phyloP scores from a whole-genome alignment of 2,113 vertebrate species.

The Ramphastos sulfuratus region DNA sequence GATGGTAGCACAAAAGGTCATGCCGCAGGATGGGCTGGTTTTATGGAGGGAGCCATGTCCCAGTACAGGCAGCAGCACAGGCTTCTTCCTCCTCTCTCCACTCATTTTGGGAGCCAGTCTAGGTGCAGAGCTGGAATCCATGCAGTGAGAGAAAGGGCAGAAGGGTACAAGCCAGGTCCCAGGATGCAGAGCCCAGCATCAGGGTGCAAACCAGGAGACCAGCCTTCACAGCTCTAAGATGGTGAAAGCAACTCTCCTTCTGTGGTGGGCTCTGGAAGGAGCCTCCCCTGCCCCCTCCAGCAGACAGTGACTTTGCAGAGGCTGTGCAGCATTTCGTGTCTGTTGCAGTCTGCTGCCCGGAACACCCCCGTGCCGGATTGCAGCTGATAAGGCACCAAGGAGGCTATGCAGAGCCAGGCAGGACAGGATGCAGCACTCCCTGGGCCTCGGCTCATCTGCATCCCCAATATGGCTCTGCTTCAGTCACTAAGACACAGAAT shows the following conservation, averaged over 20 bases:
- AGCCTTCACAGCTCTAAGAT: accelerated
- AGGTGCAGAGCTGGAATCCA: accelerated
- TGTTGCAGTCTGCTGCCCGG: not conserved
- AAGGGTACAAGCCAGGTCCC: not conserved
- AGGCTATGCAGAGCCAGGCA: not conserved
- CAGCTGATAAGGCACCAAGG: conserved; percentile 43
- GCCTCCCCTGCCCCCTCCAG: not conserved
- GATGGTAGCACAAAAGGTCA: accelerated
- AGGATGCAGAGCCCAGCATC: not conserved
- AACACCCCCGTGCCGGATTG: conserved; percentile 27
- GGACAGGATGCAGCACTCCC: not conserved
- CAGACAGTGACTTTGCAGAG: not conserved
- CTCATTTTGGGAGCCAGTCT: not conserved
- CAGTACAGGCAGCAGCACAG: not conserved
- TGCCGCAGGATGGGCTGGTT: accelerated
- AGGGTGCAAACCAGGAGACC: not conserved
- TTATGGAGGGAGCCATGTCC: not conserved
- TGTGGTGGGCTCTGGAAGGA: conserved; percentile 8
- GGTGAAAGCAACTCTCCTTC: not conserved
- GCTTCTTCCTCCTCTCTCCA: not conserved
- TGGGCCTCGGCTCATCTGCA: not conserved
- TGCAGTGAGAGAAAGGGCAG: not conserved
- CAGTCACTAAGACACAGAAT: not conserved
- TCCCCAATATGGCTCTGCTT: not conserved
- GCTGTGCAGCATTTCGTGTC: not conserved